phyloP scores from a whole-genome alignment of 2,888 invertebrate species.

The Mylabris sibirica region DNA sequence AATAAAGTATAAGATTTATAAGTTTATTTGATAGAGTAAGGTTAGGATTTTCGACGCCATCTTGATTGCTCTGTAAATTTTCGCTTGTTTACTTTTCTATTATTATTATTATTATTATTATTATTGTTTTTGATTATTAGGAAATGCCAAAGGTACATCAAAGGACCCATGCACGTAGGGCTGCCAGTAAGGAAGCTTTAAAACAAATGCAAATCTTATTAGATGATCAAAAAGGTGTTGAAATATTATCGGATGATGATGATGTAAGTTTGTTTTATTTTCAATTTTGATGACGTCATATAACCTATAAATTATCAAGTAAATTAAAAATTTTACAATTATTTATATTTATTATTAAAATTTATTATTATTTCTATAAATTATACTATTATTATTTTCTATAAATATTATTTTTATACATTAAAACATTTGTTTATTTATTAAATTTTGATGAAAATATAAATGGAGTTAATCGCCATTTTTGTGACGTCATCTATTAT shows the following conservation, averaged over 20 bases:
- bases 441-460: not conserved
- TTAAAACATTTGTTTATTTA: not conserved
- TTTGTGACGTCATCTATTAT: not conserved
- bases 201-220: slow-evolving; percentile 57
- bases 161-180: slow-evolving; percentile 49
- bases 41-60: slow-evolving; percentile 33
- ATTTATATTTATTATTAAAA: not conserved
- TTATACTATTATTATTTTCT: not conserved
- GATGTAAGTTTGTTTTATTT: slow-evolving; percentile 32
- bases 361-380: not conserved
- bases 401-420: not conserved
- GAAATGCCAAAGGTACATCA: slow-evolving; percentile 49
- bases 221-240: slow-evolving; percentile 58
- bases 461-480: not conserved
- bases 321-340: not conserved
- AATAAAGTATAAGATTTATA: slow-evolving; percentile 6
- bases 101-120: slow-evolving; percentile 6
- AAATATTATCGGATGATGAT: slow-evolving; percentile 60
- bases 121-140: slow-evolving; percentile 32
- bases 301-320: slow-evolving; percentile 5
- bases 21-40: slow-evolving; percentile 22
- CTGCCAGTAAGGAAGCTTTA: slow-evolving; percentile 58
- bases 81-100: slow-evolving; percentile 12
- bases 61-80: not conserved
- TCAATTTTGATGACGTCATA: slow-evolving; percentile 12